phyloP scores from a whole-genome alignment of 37 sponge, comb jelly and placozoan species.

The Eunapius fragilis region DNA sequence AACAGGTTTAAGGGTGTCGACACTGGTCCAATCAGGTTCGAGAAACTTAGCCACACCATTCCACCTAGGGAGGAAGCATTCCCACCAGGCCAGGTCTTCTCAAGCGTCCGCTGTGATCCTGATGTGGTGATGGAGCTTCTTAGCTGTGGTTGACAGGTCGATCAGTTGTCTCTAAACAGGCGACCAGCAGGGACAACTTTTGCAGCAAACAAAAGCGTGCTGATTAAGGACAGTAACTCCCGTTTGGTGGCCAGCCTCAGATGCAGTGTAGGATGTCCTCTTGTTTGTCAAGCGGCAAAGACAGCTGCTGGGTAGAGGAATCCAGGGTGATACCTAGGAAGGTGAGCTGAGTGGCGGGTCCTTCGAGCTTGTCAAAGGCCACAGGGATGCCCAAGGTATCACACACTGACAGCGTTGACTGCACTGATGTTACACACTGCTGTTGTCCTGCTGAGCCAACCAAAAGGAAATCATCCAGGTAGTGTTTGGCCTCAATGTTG shows the following conservation, averaged over 20 bases:
- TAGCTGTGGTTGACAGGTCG: slow-evolving; percentile 10
- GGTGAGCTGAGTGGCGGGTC: neutral
- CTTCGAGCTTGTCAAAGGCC: slow-evolving; percentile 22
- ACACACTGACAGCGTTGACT: slow-evolving; percentile 1
- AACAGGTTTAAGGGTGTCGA: slow-evolving; percentile 12
- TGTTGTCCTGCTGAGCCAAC: slow-evolving; percentile 5
- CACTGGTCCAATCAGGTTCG: slow-evolving; percentile 2
- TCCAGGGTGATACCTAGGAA: slow-evolving; percentile 37
- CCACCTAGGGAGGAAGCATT: slow-evolving; percentile 30
- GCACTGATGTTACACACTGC: neutral
- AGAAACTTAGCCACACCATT: slow-evolving; percentile 12
- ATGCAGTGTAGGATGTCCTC: slow-evolving; percentile 4
- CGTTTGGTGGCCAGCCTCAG: slow-evolving; percentile 35
- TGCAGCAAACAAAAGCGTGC: slow-evolving; percentile 29
- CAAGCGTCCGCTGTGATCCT: neutral
- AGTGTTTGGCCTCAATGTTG: slow-evolving; percentile 19
- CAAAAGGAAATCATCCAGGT: slow-evolving; percentile 42
- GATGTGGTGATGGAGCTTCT: slow-evolving; percentile 13
- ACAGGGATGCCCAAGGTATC: slow-evolving; percentile 25
- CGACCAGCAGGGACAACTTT: slow-evolving; percentile 34
- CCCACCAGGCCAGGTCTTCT: slow-evolving; percentile 33
- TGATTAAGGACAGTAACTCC: slow-evolving; percentile 37
- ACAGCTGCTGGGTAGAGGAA: neutral
- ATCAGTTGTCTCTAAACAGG: slow-evolving; percentile 33
- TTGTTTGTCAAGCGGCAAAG: slow-evolving; percentile 14